Percentiles rank a stretch among this genome's conserved stretches.
Evolutionary conservation across 2,797 vertebrate genomes (phyloP).

Genomic region (Bucorvus abyssinicus): DNA sequence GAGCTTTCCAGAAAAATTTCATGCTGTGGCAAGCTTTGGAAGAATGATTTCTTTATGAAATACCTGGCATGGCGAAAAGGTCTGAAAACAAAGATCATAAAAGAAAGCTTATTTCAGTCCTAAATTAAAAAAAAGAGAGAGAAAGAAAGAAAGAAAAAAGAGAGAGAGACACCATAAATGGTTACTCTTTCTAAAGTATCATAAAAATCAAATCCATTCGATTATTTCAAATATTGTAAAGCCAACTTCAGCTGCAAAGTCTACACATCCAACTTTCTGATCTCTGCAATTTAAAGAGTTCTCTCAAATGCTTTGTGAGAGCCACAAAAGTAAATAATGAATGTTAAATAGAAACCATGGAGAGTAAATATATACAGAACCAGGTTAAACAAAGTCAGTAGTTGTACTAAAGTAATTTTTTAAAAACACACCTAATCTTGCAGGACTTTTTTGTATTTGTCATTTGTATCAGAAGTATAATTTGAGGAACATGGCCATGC

Average conservation of each 20-base stretch:
- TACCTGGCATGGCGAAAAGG: not conserved
- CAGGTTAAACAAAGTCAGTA: not conserved
- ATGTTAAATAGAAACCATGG: not conserved
- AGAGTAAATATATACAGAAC: not conserved
- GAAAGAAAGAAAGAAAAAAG: too few species aligned
- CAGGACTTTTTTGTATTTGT: not conserved
- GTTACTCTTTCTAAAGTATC: not conserved
- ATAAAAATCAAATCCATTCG: not conserved
- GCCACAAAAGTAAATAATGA: not conserved
- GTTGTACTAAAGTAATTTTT: not conserved
- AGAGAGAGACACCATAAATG: not conserved
- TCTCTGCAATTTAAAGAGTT: not conserved
- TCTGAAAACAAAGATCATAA: not conserved
- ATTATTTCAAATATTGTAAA: not conserved
- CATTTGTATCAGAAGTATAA: not conserved
- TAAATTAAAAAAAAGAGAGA: not conserved
- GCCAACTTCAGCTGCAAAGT: not conserved
- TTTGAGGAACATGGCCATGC: not conserved
- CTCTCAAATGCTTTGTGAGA: not conserved
- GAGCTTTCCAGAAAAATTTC: not conserved
- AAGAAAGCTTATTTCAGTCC: not conserved
- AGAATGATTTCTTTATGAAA: slow-evolving; percentile 17
- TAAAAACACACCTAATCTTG: not conserved
- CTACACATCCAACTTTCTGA: not conserved
- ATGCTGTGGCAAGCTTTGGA: not conserved